Evolutionary conservation across 2,797 vertebrate species (phyloP).

Genomic region (Taeniopygia guttata): DNA sequence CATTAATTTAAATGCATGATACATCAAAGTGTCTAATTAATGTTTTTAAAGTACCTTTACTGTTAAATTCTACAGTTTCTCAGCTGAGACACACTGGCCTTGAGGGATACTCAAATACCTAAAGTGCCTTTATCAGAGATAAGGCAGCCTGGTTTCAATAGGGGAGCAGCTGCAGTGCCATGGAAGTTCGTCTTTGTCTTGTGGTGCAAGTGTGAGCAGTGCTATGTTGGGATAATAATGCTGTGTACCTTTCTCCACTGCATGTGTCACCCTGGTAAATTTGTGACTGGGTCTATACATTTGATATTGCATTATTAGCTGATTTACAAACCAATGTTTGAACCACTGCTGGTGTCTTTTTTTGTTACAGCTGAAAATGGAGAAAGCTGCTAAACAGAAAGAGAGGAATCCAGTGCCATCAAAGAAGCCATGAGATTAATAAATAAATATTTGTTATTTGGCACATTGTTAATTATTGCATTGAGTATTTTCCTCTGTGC

Average conservation of each 20-base stretch:
- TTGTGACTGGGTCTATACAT: neutral
- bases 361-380: conserved; percentile 74
- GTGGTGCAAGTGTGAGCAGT: neutral
- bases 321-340: neutral
- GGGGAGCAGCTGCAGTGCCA: neutral
- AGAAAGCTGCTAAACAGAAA: conserved; percentile 66
- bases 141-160: neutral
- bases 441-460: neutral
- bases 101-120: neutral
- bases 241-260: neutral
- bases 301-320: neutral
- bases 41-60: too few relatives aligned
- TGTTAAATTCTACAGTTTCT: too few relatives aligned
- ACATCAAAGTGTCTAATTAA: too few relatives aligned
- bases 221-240: neutral
- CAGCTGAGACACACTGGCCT: neutral
- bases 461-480: neutral
- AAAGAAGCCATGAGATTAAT: conserved; percentile 41
- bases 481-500: neutral
- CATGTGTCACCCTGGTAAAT: neutral
- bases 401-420: conserved; percentile 25
- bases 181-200: neutral
- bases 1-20: too few relatives aligned
- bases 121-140: neutral
- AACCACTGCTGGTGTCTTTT: neutral